These are phyloP conservation scores for Urocyon cinereoargenteus DNA, from an alignment of 2,797 vertebrate species.

Conservation along the genomic window DNA sequence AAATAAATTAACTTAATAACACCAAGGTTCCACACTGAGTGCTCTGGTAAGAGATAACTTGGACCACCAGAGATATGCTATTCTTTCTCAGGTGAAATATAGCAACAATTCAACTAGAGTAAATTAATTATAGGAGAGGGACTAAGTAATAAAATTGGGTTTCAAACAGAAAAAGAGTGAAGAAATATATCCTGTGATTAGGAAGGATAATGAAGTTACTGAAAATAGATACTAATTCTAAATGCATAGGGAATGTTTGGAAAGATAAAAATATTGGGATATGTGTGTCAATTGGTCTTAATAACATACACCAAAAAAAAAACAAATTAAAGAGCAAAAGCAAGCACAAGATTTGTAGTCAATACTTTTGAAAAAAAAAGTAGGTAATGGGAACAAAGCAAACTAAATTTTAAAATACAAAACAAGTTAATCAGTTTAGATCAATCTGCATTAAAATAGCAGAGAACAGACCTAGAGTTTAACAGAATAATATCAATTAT, in stretches of 20 bases:
- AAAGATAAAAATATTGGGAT: slow-evolving; percentile 53
- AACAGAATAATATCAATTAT: slow-evolving; percentile 10
- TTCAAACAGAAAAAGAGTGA: slow-evolving; percentile 59
- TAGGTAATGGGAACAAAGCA: not conserved
- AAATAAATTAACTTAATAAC: slow-evolving; percentile 52
- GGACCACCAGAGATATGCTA: not conserved
- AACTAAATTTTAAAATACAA: slow-evolving; percentile 32
- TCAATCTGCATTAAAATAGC: slow-evolving; percentile 7
- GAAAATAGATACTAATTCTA: slow-evolving; percentile 63
- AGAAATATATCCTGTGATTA: slow-evolving; percentile 59
- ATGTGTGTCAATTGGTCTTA: not conserved
- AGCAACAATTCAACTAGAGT: slow-evolving; percentile 55
- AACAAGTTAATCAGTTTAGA: slow-evolving; percentile 38
- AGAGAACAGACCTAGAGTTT: slow-evolving; percentile 35
- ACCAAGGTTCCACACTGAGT: not conserved
- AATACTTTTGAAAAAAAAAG: slow-evolving; percentile 55
- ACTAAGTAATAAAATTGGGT: slow-evolving; percentile 38
- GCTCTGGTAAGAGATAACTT: slow-evolving; percentile 22
- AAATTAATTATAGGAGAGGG: slow-evolving; percentile 50
- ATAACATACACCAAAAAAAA: not conserved
- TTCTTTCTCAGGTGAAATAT: slow-evolving; percentile 4
- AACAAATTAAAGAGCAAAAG: slow-evolving; percentile 41
- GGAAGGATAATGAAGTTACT: slow-evolving; percentile 46
- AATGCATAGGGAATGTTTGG: slow-evolving; percentile 6
- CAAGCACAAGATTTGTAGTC: not conserved